Evolutionary conservation across 2,888 invertebrate genomes (phyloP).

Genomic region (Harmothoe impar): DNA sequence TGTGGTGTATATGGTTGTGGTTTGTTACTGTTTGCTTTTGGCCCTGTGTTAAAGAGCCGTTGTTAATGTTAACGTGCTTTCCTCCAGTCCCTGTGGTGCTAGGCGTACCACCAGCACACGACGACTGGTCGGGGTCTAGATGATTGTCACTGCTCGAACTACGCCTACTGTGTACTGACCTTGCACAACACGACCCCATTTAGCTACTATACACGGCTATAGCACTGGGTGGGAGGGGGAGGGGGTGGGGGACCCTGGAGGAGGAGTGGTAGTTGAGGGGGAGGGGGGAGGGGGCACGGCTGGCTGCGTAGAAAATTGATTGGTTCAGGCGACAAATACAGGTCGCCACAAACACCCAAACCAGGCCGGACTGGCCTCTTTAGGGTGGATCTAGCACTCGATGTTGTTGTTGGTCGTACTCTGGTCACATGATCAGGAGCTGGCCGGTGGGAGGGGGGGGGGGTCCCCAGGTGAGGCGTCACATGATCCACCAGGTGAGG

Average conservation of each 20-base stretch:
- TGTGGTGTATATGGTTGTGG: neutral
- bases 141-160: neutral
- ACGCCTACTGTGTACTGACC: neutral
- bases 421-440: neutral
- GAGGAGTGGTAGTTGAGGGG: neutral
- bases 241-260: neutral
- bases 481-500: neutral
- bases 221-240: no score
- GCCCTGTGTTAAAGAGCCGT: neutral
- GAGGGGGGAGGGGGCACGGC: slow-evolving; percentile 27
- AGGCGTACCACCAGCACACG: neutral
- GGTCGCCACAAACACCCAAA: neutral
- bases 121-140: no score
- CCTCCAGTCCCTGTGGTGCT: neutral
- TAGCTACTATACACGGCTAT: neutral
- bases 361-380: neutral
- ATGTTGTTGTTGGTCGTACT: neutral
- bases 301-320: neutral
- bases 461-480: neutral
- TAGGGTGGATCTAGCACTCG: neutral
- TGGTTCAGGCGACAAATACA: neutral
- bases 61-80: neutral
- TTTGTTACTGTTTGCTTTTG: no score
- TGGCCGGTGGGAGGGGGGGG: neutral
- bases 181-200: slow-evolving; percentile 52